Evolutionary conservation across 2,113 vertebrate genomes (phyloP).

Genomic region (Bungarus multicinctus): DNA sequence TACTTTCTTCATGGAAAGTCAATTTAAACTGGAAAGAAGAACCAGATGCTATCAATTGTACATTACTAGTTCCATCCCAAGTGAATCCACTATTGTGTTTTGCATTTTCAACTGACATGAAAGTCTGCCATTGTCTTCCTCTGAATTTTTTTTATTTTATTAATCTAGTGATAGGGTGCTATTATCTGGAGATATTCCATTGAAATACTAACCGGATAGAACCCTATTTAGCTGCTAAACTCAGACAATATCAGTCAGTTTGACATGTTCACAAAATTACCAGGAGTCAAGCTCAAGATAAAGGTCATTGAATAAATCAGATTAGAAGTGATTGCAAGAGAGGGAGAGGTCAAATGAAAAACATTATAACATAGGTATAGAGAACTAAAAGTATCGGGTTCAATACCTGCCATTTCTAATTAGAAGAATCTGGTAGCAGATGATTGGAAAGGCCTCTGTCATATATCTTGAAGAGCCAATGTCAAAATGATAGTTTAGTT

Average conservation of each 20-base stretch:
- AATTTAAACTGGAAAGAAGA: not conserved
- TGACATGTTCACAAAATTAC: not conserved
- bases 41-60: not conserved
- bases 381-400: not conserved
- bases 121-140: not conserved
- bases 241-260: not conserved
- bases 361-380: not conserved
- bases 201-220: not conserved
- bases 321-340: not conserved
- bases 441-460: not conserved
- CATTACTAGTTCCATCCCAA: not conserved
- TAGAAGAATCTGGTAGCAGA: not conserved
- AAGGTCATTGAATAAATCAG: not conserved
- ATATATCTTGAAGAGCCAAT: not conserved
- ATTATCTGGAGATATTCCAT: not conserved
- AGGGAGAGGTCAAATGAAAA: not conserved
- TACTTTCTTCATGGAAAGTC: not conserved
- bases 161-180: not conserved
- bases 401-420: not conserved
- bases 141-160: not conserved
- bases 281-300: not conserved
- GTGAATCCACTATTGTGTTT: not conserved
- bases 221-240: not conserved
- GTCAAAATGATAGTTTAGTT: not conserved
- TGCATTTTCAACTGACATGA: not conserved